Base-by-base conservation (phyloP, 2,113 vertebrate genomes). In the Macquaria ambigua region DNA sequence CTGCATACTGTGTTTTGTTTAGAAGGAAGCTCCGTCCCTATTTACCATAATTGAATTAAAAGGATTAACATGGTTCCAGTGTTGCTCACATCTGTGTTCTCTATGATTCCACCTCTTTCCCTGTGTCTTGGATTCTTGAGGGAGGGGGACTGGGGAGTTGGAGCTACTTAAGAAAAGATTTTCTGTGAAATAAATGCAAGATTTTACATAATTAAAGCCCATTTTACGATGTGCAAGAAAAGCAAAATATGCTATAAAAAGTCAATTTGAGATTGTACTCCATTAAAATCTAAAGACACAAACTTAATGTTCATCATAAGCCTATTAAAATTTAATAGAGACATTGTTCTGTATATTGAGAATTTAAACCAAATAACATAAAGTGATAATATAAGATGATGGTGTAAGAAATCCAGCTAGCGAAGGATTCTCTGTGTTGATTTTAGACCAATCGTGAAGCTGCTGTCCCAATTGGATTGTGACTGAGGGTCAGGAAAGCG, bases 11-110 rank as follows among this genome's bases (percentile, higher is more conserved):
- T 89, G 89, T 93, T 94, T 94, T 94, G 92, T 94, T 94, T 94
- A 90, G 90, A 93, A 92, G 90, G 87, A 94, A 93, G 93, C 90
- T 80, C 87, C 70, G 74, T 90, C 88, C 92, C 90, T 93, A 89
- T 95, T 94, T 94, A 95, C 85, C 94, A 95, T 95, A 95, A 95
- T 94, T 94, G 91, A 95, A 94, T 94, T 95, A 96, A 94, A 93
- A 91, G 94, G 94, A 95, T 95, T 95, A 96, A 92, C 93, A 95
- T 90, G 91, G 93, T 92, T 88, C 75, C 89, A 91, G 73, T 93
- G 90, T 92, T 93, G 89, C 92, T 93, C 90, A 88, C 89, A 94
- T 94, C 92, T 94, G 90, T 94, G 92, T 91, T 94, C 84, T 91
- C 89, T 88, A 86, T 89, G 83, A 89, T 85, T 87, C 90, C 77